Conservation (phyloP, 2,888 invertebrate genomes). For the Iselma pallidipennis region DNA sequence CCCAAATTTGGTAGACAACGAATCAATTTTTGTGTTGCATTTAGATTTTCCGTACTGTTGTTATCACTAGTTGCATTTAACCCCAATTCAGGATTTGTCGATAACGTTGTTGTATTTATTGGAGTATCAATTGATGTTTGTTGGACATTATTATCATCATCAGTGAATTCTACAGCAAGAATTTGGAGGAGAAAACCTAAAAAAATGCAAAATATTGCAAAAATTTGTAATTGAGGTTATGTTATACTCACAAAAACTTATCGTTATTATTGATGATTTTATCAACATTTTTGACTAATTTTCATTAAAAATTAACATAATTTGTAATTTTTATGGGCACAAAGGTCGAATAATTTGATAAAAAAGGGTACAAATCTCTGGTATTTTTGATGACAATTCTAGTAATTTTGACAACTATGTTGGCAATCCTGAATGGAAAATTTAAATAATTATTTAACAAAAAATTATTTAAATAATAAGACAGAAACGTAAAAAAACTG, state of each 20-base stretch:
- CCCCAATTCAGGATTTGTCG: not conserved
- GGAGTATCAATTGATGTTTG: not conserved
- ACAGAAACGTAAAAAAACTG: not conserved
- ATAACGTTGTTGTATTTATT: not conserved
- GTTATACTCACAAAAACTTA: not conserved
- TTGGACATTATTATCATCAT: not conserved
- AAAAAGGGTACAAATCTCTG: not conserved
- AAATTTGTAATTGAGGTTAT: not conserved
- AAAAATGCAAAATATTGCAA: not conserved
- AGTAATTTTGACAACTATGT: not conserved
- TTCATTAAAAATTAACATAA: not conserved
- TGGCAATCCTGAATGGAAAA: not conserved
- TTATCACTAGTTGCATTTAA: slow-evolving; percentile 19
- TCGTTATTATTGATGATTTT: not conserved
- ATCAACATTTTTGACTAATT: not conserved
- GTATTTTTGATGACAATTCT: not conserved
- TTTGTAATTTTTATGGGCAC: not conserved
- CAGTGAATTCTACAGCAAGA: not conserved
- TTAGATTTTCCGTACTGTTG: slow-evolving; percentile 31
- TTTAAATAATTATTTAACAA: not conserved
- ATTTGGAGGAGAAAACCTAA: not conserved
- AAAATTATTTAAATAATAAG: no score
- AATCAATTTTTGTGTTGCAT: slow-evolving; percentile 45
- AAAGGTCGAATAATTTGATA: not conserved
- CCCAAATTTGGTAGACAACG: slow-evolving; percentile 47